These are phyloP conservation scores for Acrobasis consociella DNA, from an alignment of 2,888 invertebrate genomes.

Conservation along the genomic window DNA sequence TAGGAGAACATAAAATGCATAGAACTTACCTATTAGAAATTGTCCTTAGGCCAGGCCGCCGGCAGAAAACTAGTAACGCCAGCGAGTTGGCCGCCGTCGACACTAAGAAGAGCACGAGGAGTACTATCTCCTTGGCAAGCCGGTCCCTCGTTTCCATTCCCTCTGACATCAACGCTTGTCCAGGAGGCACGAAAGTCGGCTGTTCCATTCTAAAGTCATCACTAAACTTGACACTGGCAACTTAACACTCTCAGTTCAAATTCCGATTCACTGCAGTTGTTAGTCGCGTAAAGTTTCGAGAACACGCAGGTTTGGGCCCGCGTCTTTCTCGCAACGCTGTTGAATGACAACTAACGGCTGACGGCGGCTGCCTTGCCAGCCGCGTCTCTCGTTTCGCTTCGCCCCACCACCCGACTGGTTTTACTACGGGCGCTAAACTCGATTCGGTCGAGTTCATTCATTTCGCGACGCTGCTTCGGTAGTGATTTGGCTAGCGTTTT, in stretches of 20 bases:
- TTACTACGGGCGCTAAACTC: constrained; percentile 22
- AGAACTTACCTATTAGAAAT: constrained; percentile 88
- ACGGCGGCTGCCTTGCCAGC: constrained; percentile 34
- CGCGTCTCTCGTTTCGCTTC: constrained; percentile 33
- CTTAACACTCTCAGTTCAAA: constrained; percentile 69
- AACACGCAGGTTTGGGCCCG: constrained; percentile 73
- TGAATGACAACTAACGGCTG: constrained; percentile 66
- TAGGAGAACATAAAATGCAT: constrained; percentile 28
- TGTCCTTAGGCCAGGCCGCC: constrained; percentile 87
- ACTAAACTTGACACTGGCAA: constrained; percentile 71
- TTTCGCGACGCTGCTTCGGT: not conserved
- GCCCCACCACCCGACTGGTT: constrained; percentile 21
- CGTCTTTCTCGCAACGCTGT: constrained; percentile 77
- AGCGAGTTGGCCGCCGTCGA: constrained; percentile 88
- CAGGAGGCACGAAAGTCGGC: constrained; percentile 67
- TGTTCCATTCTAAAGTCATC: constrained; percentile 75
- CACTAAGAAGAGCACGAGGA: constrained; percentile 82
- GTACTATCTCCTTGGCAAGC: constrained; percentile 74
- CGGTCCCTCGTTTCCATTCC: constrained; percentile 76
- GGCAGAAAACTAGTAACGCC: constrained; percentile 88
- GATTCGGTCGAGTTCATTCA: constrained; percentile 23
- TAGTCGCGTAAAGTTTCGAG: constrained; percentile 79
- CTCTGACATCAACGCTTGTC: constrained; percentile 76
- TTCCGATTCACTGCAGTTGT: constrained; percentile 67
- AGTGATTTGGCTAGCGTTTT: constrained; percentile 3